A percentile compares a stretch with the other conserved stretches of the same genome.
Evolutionary conservation across 2,888 invertebrate genomes (phyloP).

Genomic region (Cataglyphis altisquamis): DNA sequence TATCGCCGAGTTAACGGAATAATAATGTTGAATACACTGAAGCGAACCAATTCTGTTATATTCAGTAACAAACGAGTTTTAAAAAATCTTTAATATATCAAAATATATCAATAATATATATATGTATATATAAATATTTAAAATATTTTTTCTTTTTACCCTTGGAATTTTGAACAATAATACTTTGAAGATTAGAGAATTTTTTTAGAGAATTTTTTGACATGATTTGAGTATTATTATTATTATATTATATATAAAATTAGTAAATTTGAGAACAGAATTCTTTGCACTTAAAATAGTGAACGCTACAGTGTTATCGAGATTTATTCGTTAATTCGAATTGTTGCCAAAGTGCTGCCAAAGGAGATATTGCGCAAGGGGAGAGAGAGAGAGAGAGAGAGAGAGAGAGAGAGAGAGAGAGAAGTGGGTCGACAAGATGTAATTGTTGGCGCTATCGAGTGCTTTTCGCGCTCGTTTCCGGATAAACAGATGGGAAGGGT

Average conservation of each 20-base stretch:
- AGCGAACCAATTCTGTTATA: not conserved
- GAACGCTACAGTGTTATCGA: constrained; percentile 18
- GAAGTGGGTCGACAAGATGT: constrained; percentile 21
- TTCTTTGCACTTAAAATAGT: not conserved
- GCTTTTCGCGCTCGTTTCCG: constrained; percentile 60
- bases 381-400: not conserved
- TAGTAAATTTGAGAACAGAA: not conserved
- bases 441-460: constrained; percentile 65
- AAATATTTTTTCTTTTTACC: too few species aligned
- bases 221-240: too few species aligned
- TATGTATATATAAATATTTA: too few species aligned
- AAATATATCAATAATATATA: too few species aligned
- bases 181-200: too few species aligned
- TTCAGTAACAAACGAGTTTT: not conserved
- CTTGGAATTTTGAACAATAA: too few species aligned
- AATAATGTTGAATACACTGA: constrained; percentile 21
- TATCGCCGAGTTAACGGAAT: constrained; percentile 10
- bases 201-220: too few species aligned
- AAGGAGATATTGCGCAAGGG: constrained; percentile 14
- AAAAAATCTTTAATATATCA: too few species aligned
- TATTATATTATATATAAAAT: too few species aligned
- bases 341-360: constrained; percentile 15
- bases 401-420: not conserved
- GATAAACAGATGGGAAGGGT: not conserved
- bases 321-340: constrained; percentile 30